Evolutionary conservation across 2,888 invertebrate genomes (phyloP), one percentile per base, ranked within the genome.

Genomic region (Eledona agricola): DNA sequence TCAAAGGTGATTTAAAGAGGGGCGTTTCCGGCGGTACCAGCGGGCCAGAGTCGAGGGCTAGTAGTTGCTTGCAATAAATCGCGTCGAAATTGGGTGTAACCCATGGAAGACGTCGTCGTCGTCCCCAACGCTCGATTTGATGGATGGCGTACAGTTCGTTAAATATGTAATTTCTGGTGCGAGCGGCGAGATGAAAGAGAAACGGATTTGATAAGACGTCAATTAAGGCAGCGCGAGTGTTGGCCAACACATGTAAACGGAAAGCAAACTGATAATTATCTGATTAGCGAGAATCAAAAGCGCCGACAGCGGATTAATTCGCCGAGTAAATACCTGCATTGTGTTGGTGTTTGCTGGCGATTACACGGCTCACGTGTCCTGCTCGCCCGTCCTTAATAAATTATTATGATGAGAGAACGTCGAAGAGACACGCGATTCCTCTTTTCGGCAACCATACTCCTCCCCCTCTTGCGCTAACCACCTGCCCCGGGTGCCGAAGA

Each of bases 221-320:
- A 69, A 66, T 71, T 69, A 69, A 67, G 60, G 64, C 58, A 54
- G 56, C 52, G 52, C 54, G 64, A 63, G 67, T 68, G 69, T 70
- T 69, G 65, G 64, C 65, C 67, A 67, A 71, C 68, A 69, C 66
- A 66, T 68, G 67, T 69, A 66, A 65, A 55, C 65, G 62, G 64
- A 71, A 66, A 64, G 67, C 66, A 68, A 71, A 69, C 69, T 68
- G 67, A 70, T 70, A 71, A 71, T 71, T 70, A 70, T 70, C 70
- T 67, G 70, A 70, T 70, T 71, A 71, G 65, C 59, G 58, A 51
- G 64, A 63, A 64, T 69, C 69, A 70, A 69, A 70, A 63, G 66
- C 61, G 68, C 69, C 70, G 70, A 67, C 69, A 65, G 58, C 50
- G 64, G 63, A 70, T 68, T 70, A 67, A 67, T 67, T 65, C 64